A percentile compares a stretch with the other conserved stretches of the same genome.
Evolutionary conservation across 1,140 invertebrate species (phyloP).

Genomic region (Stenopsyche tienmushanensis): DNA sequence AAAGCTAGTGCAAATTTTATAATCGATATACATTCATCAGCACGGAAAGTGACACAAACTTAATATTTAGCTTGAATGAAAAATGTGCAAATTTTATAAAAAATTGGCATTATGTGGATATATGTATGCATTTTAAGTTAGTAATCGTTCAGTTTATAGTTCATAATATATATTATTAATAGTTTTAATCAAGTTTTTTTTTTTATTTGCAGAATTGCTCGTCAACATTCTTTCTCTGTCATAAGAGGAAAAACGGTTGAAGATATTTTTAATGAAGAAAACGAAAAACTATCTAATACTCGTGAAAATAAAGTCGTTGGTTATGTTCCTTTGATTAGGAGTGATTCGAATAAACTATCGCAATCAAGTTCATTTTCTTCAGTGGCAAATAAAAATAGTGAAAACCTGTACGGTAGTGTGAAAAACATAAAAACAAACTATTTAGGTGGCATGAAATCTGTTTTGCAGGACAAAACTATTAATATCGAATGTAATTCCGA

Average conservation of each 20-base stretch:
- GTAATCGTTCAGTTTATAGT: not conserved
- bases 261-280: conserved; percentile 57
- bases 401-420: conserved; percentile 46
- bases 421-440: conserved; percentile 44
- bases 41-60: too few relatives aligned
- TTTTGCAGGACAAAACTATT: conserved; percentile 54
- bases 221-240: conserved; percentile 61
- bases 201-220: conserved; percentile 56
- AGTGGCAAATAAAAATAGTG: conserved; percentile 49
- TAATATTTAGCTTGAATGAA: too few relatives aligned
- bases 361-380: conserved; percentile 43
- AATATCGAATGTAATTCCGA: conserved; percentile 52
- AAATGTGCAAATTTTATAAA: too few relatives aligned
- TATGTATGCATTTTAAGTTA: too few relatives aligned
- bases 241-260: conserved; percentile 61
- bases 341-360: conserved; percentile 42
- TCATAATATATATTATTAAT: not conserved
- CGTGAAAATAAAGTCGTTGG: conserved; percentile 47
- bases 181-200: not conserved
- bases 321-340: conserved; percentile 50
- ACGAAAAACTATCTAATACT: conserved; percentile 46
- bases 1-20: not conserved
- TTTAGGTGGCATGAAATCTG: conserved; percentile 49
- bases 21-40: too few relatives aligned
- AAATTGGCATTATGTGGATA: too few relatives aligned